A percentile compares a stretch with the other conserved stretches of the same genome.
These are phyloP conservation scores for Heliconius ismenius DNA, from an alignment of 2,888 invertebrate species.

Conservation along the genomic window DNA sequence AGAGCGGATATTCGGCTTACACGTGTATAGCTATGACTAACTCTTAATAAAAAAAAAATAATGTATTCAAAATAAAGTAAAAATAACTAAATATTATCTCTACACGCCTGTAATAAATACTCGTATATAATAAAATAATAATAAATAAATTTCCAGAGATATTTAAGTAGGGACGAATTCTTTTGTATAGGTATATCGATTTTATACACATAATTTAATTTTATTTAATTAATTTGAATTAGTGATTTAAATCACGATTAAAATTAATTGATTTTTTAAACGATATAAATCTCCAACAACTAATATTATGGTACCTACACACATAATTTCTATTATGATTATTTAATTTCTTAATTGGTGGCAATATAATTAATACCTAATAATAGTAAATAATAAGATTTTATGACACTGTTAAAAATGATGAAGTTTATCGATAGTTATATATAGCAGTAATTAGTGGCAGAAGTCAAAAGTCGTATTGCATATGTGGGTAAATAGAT, in stretches of 20 bases:
- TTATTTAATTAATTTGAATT: no score
- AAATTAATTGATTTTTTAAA: background rate
- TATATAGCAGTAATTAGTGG: background rate
- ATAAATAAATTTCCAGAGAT: no score
- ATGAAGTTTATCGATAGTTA: background rate
- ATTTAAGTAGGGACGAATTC: background rate
- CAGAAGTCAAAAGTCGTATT: background rate
- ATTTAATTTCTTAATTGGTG: no score
- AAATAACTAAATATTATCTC: background rate
- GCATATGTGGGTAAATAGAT: background rate
- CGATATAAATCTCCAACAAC: no score
- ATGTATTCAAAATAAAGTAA: background rate
- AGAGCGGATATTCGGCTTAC: background rate
- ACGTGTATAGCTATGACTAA: background rate
- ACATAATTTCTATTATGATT: no score
- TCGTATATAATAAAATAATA: no score
- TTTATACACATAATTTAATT: background rate
- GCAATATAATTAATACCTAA: no score
- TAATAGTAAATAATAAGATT: no score
- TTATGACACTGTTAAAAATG: background rate
- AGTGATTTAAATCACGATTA: background rate
- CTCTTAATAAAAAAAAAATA: background rate
- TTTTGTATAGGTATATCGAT: background rate
- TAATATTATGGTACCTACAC: no score
- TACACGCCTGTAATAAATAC: background rate